Evolutionary conservation across 2,113 vertebrate species (phyloP).

Genomic region (Gymnobelideus leadbeateri): DNA sequence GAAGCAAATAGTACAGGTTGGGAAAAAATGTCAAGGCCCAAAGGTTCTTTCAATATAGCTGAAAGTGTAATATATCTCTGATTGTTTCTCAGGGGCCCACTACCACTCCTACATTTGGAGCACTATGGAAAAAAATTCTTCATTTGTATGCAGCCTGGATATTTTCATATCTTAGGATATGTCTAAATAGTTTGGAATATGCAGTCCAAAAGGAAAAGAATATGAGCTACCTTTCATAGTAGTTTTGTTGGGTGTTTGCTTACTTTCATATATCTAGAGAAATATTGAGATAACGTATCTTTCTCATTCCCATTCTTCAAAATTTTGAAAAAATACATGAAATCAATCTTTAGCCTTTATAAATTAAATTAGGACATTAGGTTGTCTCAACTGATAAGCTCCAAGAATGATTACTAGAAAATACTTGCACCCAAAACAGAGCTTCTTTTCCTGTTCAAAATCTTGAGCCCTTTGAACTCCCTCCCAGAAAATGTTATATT

Average conservation of each 20-base stretch:
- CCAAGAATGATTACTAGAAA: background rate
- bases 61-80: background rate
- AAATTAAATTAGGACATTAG: background rate
- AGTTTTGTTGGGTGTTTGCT: background rate
- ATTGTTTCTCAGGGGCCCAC: background rate
- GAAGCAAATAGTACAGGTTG: background rate
- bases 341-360: slow-evolving; percentile 15
- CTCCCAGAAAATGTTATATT: background rate
- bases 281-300: background rate
- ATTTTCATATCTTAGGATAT: background rate
- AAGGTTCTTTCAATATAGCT: background rate
- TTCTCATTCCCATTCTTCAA: background rate
- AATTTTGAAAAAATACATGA: slow-evolving; percentile 15
- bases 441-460: background rate
- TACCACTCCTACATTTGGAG: background rate
- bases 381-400: background rate
- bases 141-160: background rate
- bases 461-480: background rate
- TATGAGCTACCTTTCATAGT: background rate
- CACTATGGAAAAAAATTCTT: background rate
- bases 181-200: background rate
- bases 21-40: background rate
- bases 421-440: background rate
- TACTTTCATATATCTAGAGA: background rate
- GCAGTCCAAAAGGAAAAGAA: background rate